phyloP scores from a whole-genome alignment of 92 coral and sea anemone species.

The Pocillopora meandrina region DNA sequence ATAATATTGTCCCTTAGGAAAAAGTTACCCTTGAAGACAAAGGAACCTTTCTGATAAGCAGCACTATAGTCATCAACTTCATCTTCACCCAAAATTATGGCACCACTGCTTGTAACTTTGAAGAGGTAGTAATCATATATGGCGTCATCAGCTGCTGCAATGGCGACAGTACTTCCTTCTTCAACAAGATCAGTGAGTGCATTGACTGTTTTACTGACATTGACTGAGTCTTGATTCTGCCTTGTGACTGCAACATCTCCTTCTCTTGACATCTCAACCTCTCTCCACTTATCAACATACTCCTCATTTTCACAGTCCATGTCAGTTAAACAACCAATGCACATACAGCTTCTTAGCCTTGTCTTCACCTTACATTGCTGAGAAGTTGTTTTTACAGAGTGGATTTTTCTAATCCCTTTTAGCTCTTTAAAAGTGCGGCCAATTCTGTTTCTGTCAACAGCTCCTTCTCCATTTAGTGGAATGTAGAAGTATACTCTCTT shows the following conservation, averaged over 20 bases:
- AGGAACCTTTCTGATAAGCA: constrained; percentile 22
- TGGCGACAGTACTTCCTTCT: constrained; percentile 21
- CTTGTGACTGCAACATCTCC: constrained; percentile 55
- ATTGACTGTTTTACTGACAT: constrained; percentile 41
- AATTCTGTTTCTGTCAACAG: constrained; percentile 35
- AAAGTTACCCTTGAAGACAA: too few species aligned
- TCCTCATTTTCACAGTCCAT: constrained; percentile 55
- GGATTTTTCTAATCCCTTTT: constrained; percentile 38
- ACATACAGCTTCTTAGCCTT: constrained; percentile 29
- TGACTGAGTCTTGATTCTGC: constrained; percentile 21
- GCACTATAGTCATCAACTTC: constrained; percentile 48
- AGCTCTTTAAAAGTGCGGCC: constrained; percentile 31
- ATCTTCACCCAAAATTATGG: constrained; percentile 42
- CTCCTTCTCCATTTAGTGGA: constrained; percentile 44
- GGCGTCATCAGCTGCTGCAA: constrained; percentile 66
- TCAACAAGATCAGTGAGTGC: neutral
- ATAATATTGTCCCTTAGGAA: too few species aligned
- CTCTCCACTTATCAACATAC: constrained; percentile 66
- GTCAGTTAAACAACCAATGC: constrained; percentile 31
- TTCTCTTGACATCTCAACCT: constrained; percentile 43
- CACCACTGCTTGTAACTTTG: constrained; percentile 56
- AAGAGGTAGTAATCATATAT: constrained; percentile 52
- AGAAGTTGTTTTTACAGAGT: constrained; percentile 42
- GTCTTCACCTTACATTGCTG: constrained; percentile 27
- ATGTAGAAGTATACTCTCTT: constrained; percentile 37